Conservation (phyloP, 2,797 vertebrate species). For the Pseudochaenichthys georgianus region DNA sequence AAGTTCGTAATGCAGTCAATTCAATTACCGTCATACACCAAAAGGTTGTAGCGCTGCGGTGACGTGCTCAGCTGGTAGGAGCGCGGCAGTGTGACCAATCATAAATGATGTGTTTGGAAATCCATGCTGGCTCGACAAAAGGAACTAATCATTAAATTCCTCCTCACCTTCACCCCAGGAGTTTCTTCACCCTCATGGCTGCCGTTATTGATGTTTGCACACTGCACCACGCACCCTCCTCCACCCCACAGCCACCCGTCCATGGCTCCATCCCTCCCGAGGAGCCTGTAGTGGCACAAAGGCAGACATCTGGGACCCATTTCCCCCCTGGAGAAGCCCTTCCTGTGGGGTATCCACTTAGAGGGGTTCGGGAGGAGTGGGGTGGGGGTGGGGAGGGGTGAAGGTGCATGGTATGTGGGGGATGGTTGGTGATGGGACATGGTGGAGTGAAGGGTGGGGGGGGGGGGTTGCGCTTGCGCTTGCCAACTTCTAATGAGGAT, state of each 20-base stretch:
- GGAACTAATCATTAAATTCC: constrained; percentile 72
- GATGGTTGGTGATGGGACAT: constrained; percentile 47
- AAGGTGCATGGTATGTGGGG: constrained; percentile 65
- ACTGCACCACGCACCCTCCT: constrained; percentile 42
- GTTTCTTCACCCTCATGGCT: constrained; percentile 69
- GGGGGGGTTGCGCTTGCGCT: neutral
- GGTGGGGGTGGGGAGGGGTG: constrained; percentile 46
- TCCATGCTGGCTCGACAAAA: constrained; percentile 59
- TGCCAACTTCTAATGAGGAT: constrained; percentile 33
- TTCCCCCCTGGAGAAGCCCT: constrained; percentile 84
- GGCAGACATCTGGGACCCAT: constrained; percentile 86
- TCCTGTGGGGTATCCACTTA: constrained; percentile 87
- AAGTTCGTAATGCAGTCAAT: constrained; percentile 74
- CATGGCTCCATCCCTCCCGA: constrained; percentile 76
- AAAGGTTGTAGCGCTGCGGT: constrained; percentile 34
- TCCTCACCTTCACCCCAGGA: constrained; percentile 71
- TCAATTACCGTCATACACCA: constrained; percentile 69
- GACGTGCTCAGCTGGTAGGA: constrained; percentile 58
- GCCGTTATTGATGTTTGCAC: constrained; percentile 75
- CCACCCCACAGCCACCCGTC: constrained; percentile 60
- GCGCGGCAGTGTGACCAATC: constrained; percentile 59
- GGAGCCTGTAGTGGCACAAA: constrained; percentile 80
- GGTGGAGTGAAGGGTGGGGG: constrained; percentile 22
- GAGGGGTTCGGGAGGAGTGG: constrained; percentile 69
- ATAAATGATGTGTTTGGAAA: constrained; percentile 73